Conservation (phyloP, 1,140 invertebrate species). For the Microvelia longipes region DNA sequence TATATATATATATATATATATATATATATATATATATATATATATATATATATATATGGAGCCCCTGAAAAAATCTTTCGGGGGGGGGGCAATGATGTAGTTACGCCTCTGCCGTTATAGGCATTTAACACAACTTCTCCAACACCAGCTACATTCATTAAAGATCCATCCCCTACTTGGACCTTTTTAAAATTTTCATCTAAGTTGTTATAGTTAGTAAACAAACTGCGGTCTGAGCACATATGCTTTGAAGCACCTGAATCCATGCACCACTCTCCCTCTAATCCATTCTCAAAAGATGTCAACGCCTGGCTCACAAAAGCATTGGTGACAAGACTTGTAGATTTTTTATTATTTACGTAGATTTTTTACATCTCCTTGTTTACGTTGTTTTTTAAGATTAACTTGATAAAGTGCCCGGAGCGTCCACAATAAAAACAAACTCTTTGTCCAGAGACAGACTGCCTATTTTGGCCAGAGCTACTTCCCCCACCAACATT, state of each 20-base stretch:
- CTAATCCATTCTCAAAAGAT: background rate
- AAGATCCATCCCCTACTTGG: background rate
- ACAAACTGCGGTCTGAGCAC: background rate
- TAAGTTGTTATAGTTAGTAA: background rate
- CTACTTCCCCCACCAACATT: background rate
- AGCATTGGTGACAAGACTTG: background rate
- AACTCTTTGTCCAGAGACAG: background rate
- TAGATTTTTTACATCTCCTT: too few relatives aligned
- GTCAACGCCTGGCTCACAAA: background rate
- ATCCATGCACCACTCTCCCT: background rate
- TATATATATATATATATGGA: too few relatives aligned
- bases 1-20: too few relatives aligned
- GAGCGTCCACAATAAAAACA: background rate
- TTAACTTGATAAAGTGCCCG: background rate
- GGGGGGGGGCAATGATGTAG: too few relatives aligned
- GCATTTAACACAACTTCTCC: background rate
- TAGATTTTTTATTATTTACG: background rate
- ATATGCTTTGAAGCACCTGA: background rate
- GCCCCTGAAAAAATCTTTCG: too few relatives aligned
- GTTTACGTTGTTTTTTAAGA: background rate
- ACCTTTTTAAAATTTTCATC: background rate
- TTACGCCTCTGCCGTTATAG: too few relatives aligned
- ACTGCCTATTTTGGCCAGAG: background rate
- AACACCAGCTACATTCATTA: background rate
- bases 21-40: too few relatives aligned